A percentile compares a stretch with the other conserved stretches of the same genome.
phyloP scores from a whole-genome alignment of 2,113 vertebrate species.

The Herpetotheres cachinnans region DNA sequence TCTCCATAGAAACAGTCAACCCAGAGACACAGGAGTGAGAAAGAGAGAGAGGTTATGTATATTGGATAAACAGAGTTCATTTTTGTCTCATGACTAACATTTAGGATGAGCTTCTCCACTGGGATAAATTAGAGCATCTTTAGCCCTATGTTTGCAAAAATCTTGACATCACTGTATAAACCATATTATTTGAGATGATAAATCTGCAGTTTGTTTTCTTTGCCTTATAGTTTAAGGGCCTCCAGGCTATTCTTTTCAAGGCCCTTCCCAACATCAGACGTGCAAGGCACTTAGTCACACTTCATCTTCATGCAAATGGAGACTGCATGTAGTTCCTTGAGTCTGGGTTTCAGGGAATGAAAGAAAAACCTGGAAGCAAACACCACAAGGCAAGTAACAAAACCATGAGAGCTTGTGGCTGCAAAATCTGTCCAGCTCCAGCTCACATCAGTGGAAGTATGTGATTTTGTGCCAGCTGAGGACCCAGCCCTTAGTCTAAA shows the following conservation, averaged over 20 bases:
- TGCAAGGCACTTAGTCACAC: slow-evolving; percentile 2
- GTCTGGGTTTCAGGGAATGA: not conserved
- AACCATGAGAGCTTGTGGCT: not conserved
- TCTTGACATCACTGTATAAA: slow-evolving; percentile 42
- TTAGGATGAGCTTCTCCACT: slow-evolving; percentile 41
- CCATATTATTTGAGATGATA: slow-evolving; percentile 28
- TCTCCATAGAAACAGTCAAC: not conserved
- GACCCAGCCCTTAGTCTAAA: slow-evolving; percentile 42
- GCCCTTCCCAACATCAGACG: not conserved
- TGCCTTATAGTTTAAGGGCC: not conserved
- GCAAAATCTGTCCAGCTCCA: not conserved
- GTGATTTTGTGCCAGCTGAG: not conserved
- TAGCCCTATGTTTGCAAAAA: slow-evolving; percentile 48
- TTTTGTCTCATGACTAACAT: slow-evolving; percentile 59
- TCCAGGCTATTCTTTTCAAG: slow-evolving; percentile 30
- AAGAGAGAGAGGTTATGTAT: not conserved
- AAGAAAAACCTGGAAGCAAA: not conserved
- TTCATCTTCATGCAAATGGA: slow-evolving; percentile 5
- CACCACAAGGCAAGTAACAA: not conserved
- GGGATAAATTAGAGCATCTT: slow-evolving; percentile 48
- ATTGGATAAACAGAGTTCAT: slow-evolving; percentile 31
- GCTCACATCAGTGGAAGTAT: not conserved
- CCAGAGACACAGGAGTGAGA: not conserved
- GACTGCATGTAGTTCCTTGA: not conserved
- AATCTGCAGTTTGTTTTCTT: slow-evolving; percentile 29